These are phyloP conservation scores for Anabacerthia variegaticeps DNA, from an alignment of 2,797 vertebrate species.

Conservation along the genomic window DNA sequence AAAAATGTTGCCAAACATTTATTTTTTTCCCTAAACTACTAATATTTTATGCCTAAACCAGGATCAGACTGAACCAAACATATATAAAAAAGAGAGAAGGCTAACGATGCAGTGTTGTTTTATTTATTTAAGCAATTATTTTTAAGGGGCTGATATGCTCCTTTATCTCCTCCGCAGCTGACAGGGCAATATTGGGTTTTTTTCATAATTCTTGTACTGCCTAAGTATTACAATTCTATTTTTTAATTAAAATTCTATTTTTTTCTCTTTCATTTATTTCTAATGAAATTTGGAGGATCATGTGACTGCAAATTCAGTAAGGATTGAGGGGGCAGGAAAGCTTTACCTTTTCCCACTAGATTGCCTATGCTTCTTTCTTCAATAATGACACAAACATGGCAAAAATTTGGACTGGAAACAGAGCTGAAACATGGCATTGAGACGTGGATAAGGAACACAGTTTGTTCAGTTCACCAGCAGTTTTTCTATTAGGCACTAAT, in stretches of 20 bases:
- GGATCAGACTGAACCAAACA: conserved; percentile 59
- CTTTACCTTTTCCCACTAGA: conserved; percentile 23
- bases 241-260: conserved; percentile 47
- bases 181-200: conserved; percentile 61
- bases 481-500: background rate
- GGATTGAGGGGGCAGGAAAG: conserved; percentile 13
- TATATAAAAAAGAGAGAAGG: conserved; percentile 47
- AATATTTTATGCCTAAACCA: conserved; percentile 73
- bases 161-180: conserved; percentile 53
- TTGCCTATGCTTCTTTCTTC: background rate
- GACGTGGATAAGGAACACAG: background rate
- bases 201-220: conserved; percentile 69
- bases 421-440: background rate
- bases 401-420: background rate
- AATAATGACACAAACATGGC: background rate
- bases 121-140: conserved; percentile 71
- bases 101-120: conserved; percentile 61
- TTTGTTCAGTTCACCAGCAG: background rate
- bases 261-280: conserved; percentile 60
- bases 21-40: background rate
- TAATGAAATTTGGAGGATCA: conserved; percentile 56
- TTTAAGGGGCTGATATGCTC: conserved; percentile 68
- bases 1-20: conserved; percentile 46
- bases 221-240: conserved; percentile 37
- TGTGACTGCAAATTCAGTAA: conserved; percentile 26